Base-by-base conservation (phyloP, 1,140 invertebrate species). In the Diploscapter pachys region DNA sequence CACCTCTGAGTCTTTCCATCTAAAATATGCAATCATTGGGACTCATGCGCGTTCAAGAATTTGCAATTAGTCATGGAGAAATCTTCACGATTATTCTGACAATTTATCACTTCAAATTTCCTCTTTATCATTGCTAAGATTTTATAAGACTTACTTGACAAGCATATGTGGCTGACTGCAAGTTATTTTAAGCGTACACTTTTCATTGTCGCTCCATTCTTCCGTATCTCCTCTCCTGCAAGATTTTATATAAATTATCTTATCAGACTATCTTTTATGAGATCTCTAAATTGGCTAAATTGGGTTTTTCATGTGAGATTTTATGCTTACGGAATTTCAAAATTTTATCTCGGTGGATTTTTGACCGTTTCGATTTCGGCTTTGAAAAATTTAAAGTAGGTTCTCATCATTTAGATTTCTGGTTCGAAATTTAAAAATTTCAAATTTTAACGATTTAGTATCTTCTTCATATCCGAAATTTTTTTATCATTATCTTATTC, bases 151-250 rank as follows among this genome's bases (percentile, higher is more conserved):
- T 31, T 31, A 74, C 72, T 64, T 74, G 8, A 74, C 65, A 52
- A 74, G 63, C 53, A 64, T 64, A 66, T 74, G 63, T 31, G 72
- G 72, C 51, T 74, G 64, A 31, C 9, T 52, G 50, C 72, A 74
- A 4, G 50, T 68, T 11, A 74, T 68, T 11, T 56, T 68, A 49
- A 59, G 49, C 8, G 63, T 63, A 55, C 54, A 56, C 3, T 48
- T 66, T 52, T 74, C 72, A 4, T 48, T 53, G 5, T 68, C 50
- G n/a, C 49, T 59, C 13, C 56, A 66, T 48, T 50, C 50, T 5
- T 74, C 65, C 49, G 31, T 66, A 52, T 74, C 72, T 51, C 67
- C 13, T 66, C 50, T 62, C 63, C 67, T 66, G 3, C 49, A 74
- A 49, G 69, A 74, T 13, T 65, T 65, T 8, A 57, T 31, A 50